Evolutionary conservation across 2,888 invertebrate species (phyloP).

Genomic region (Eupithecia dodoneata): DNA sequence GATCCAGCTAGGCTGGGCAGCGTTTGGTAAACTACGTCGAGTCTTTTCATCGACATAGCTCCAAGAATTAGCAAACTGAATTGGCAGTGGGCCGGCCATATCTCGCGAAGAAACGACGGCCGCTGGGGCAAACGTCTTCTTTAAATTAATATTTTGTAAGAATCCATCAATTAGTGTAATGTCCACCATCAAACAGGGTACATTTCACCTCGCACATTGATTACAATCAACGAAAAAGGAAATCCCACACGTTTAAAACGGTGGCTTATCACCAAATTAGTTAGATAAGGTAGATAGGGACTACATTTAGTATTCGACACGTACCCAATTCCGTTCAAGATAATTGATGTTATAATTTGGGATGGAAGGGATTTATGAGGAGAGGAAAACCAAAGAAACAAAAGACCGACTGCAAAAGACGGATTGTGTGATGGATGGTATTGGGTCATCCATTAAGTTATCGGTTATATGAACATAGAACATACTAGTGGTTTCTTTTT

Average conservation of each 20-base stretch:
- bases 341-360: not conserved
- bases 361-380: not conserved
- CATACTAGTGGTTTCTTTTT: too few species aligned
- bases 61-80: too few species aligned
- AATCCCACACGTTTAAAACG: conserved; percentile 25
- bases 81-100: too few species aligned
- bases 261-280: conserved; percentile 27
- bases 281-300: conserved; percentile 21
- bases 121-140: not conserved
- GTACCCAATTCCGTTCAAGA: not conserved
- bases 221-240: conserved; percentile 18
- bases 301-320: not conserved
- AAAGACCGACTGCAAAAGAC: not conserved
- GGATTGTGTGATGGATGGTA: not conserved
- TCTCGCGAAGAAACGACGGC: too few species aligned
- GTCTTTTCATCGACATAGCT: too few species aligned
- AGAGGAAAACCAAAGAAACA: not conserved
- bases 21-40: too few species aligned
- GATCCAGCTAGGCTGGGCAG: too few species aligned
- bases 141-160: not conserved
- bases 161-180: not conserved
- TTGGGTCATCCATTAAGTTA: too few species aligned
- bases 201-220: not conserved
- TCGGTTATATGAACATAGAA: too few species aligned
- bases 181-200: too few species aligned